Evolutionary conservation across 2,888 invertebrate species (phyloP), one percentile per base, ranked within the genome.

Genomic region (Xylocampa areola): DNA sequence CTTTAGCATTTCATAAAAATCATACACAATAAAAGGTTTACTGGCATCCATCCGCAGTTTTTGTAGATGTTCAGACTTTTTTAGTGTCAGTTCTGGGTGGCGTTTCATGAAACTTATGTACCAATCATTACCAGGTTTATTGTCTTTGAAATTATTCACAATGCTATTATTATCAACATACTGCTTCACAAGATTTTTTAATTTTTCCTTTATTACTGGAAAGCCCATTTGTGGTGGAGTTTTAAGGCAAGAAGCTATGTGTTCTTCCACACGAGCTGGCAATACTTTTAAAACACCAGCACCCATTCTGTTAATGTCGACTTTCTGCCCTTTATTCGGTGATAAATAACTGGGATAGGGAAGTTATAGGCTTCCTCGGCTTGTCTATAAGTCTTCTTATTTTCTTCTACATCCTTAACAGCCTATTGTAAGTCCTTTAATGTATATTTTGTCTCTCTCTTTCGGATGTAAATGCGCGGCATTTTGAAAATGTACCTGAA

Each of bases 41-140:
- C 39, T 39, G 6, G 35, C 51, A 36, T 43, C 43, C 10, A 32
- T 21, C 21, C 49, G 35, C 23, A 39, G 25, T 30, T 45, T 49
- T 41, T 55, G 36, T 27, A 51, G 39, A 37, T 39, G 19, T 57
- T 57, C 50, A 21, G 45, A 44, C 8, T 45, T 57, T 57, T 50
- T 57, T 47, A 45, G 16, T 23, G 37, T 39, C 36, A 57, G 50
- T 25, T 44, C 44, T 11, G 57, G 50, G 27, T 57, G 36, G 32
- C 53, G 27, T 45, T 54, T 61, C 33, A 60, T 60, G 13, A 52
- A 60, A 30, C n/a, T 17, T 41, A 40, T 3, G 33, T 52, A 53
- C 50, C 45, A 59, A 52, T 48, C 44, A 36, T 39, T 32, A 33
- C 59, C 60, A 32, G 61, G 63, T 40, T 48, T 59, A 40, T 53